Conservation (phyloP, 2,113 vertebrate species). For the Charina bottae region DNA sequence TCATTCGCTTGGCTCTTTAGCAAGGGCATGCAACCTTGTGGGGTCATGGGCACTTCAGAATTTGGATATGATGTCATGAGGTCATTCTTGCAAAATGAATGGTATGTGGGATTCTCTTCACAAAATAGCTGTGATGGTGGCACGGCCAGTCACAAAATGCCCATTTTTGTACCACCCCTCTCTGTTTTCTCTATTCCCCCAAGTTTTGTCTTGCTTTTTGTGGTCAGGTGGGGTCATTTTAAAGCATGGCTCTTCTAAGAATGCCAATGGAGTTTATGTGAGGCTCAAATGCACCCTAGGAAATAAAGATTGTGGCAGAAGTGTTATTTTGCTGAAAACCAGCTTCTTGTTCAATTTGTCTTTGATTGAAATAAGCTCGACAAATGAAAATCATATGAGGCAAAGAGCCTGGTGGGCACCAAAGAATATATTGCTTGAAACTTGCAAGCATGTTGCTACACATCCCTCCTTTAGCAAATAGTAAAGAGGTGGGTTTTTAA, state of each 20-base stretch:
- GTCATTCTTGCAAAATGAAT: background rate
- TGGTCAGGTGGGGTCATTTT: background rate
- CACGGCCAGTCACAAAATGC: background rate
- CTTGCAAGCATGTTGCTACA: too few relatives aligned
- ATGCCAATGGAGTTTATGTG: background rate
- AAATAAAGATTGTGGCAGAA: background rate
- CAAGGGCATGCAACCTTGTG: background rate
- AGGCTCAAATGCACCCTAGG: background rate
- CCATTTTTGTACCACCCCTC: background rate
- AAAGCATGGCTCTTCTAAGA: background rate
- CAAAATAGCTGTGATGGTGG: background rate
- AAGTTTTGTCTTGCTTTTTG: background rate
- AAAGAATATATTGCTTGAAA: too few relatives aligned
- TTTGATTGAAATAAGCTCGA: too few relatives aligned
- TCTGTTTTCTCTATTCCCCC: background rate
- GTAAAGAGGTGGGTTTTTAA: background rate
- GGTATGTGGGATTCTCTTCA: background rate
- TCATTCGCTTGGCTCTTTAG: background rate
- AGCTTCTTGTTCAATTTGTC: too few relatives aligned
- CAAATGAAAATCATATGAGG: too few relatives aligned
- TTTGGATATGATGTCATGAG: background rate
- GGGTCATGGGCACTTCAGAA: background rate
- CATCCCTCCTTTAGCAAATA: background rate
- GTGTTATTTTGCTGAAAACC: too few relatives aligned
- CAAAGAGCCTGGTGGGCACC: too few relatives aligned